Conservation (phyloP, 2,888 invertebrate genomes). For the Eumacrocentrus americanus region DNA sequence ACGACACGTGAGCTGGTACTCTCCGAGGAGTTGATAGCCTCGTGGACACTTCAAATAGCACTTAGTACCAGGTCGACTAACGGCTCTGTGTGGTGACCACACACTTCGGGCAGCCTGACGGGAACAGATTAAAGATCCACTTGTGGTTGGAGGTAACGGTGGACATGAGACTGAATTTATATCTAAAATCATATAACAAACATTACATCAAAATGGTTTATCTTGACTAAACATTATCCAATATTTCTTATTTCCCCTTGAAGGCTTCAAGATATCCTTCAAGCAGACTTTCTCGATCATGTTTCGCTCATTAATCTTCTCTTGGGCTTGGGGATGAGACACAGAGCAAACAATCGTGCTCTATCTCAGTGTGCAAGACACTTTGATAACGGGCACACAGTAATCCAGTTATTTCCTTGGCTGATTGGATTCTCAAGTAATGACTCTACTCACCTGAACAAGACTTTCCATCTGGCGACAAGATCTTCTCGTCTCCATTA, state of each 20-base stretch:
- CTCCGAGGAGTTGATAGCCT: slow-evolving; percentile 61
- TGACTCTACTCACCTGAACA: slow-evolving; percentile 50
- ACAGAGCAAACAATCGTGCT: slow-evolving; percentile 14
- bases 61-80: slow-evolving; percentile 63
- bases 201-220: not conserved
- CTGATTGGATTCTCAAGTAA: slow-evolving; percentile 13
- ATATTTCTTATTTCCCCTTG: not conserved
- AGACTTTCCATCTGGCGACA: slow-evolving; percentile 53
- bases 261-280: too few relatives aligned
- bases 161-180: slow-evolving; percentile 58
- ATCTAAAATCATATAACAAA: slow-evolving; percentile 38
- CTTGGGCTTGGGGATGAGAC: not conserved
- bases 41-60: slow-evolving; percentile 63
- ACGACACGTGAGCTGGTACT: slow-evolving; percentile 61
- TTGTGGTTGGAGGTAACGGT: slow-evolving; percentile 60
- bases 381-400: slow-evolving; percentile 13
- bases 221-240: not conserved
- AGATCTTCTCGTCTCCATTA: slow-evolving; percentile 55
- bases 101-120: slow-evolving; percentile 46
- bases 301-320: slow-evolving; percentile 7
- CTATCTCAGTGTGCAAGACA: slow-evolving; percentile 11
- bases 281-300: too few relatives aligned
- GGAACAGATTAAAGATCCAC: slow-evolving; percentile 63
- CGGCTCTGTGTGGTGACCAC: slow-evolving; percentile 52
- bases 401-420: slow-evolving; percentile 11